Conservation (phyloP, 2,113 vertebrate species). For the Empidonax alnorum region DNA sequence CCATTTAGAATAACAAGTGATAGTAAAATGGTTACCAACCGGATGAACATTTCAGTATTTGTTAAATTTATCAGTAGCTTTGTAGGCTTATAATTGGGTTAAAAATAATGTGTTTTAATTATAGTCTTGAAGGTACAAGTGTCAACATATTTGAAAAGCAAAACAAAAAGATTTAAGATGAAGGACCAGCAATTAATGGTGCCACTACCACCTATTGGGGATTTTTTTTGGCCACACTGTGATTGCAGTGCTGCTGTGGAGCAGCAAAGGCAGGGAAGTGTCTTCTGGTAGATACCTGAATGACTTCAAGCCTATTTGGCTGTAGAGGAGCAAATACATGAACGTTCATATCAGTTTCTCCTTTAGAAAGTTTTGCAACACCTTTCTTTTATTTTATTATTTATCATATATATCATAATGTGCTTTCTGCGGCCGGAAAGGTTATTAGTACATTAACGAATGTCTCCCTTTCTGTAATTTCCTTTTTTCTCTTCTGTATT, state of each 20-base stretch:
- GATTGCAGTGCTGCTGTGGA: not conserved
- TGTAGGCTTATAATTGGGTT: not conserved
- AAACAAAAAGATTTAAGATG: not conserved
- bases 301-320: not conserved
- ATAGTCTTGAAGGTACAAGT: not conserved
- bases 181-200: not conserved
- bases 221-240: not conserved
- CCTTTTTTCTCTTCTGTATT: not conserved
- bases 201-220: constrained; percentile 38
- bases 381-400: not conserved
- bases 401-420: not conserved
- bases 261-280: not conserved
- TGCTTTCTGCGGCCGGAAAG: not conserved
- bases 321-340: not conserved
- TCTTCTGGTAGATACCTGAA: not conserved
- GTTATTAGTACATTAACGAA: not conserved
- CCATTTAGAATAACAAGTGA: not conserved
- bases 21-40: not conserved
- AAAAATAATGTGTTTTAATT: not conserved
- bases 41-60: not conserved
- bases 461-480: not conserved
- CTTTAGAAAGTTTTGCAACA: not conserved
- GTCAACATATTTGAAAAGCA: not conserved
- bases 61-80: not conserved
- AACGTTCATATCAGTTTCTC: not conserved